phyloP scores from a whole-genome alignment of 2,113 vertebrate genomes.

The Burhinus oedicnemus region DNA sequence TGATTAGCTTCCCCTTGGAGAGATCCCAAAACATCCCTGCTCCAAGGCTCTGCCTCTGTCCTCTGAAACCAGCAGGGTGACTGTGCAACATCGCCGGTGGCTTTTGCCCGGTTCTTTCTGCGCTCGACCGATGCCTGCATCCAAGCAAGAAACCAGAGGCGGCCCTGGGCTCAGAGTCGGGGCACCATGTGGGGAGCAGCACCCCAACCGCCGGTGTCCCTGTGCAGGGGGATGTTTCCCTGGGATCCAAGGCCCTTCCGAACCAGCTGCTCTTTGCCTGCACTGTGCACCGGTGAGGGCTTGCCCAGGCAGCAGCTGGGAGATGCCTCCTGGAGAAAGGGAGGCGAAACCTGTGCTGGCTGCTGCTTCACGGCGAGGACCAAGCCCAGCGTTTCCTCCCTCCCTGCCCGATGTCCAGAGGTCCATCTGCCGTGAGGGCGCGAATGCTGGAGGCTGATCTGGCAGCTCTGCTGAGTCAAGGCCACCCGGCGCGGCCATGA shows the following conservation, averaged over 20 bases:
- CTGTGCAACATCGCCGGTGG: neutral
- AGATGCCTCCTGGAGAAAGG: neutral
- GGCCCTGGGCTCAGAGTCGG: neutral
- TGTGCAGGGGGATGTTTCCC: fast-evolving
- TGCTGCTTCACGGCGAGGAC: fast-evolving
- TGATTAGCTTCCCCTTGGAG: neutral
- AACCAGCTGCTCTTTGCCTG: fast-evolving
- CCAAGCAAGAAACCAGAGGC: neutral
- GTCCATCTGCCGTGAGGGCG: neutral
- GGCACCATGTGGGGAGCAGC: neutral
- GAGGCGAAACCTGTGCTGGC: neutral
- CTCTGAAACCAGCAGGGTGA: fast-evolving
- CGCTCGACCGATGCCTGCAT: fast-evolving
- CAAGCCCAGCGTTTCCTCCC: fast-evolving
- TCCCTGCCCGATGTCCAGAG: fast-evolving
- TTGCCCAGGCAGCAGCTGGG: neutral
- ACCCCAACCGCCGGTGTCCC: fast-evolving
- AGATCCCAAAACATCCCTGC: neutral
- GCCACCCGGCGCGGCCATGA: fast-evolving
- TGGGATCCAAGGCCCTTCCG: fast-evolving
- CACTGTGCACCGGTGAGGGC: fast-evolving
- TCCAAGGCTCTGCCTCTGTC: neutral
- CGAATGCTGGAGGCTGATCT: fast-evolving
- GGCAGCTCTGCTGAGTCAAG: neutral
- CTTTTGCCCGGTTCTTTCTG: neutral